Conservation (phyloP, 2,797 vertebrate genomes). For the Halcyon chelicuti region DNA sequence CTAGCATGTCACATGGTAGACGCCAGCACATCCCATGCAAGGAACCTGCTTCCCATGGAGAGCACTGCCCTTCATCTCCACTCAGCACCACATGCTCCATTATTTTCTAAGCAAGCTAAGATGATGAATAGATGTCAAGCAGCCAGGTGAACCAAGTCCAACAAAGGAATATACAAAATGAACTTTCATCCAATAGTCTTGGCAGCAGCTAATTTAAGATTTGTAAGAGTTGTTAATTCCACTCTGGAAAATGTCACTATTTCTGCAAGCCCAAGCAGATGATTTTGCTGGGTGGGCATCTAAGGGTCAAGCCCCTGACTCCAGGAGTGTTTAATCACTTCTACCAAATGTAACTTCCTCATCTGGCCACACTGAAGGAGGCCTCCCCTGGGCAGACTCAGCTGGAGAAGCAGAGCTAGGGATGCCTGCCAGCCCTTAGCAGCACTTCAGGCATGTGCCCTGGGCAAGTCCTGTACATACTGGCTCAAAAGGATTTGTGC, state of each 20-base stretch:
- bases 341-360: background rate
- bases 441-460: background rate
- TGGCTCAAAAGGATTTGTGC: background rate
- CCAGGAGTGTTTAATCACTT: background rate
- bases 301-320: background rate
- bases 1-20: background rate
- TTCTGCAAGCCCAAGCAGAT: background rate
- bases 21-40: background rate
- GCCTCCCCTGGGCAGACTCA: background rate
- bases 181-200: background rate
- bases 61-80: background rate
- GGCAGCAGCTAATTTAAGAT: background rate
- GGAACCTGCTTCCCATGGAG: background rate
- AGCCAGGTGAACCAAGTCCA: background rate
- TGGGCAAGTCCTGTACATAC: fast-evolving
- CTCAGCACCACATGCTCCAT: background rate
- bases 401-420: background rate
- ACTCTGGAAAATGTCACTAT: background rate
- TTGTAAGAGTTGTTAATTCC: background rate
- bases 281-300: background rate
- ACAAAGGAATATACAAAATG: background rate
- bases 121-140: background rate
- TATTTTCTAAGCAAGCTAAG: background rate
- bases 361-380: background rate
- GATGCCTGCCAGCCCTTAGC: background rate